A percentile compares a stretch with the other conserved stretches of the same genome.
Evolutionary conservation across 1,140 invertebrate species (phyloP).

Genomic region (Helicoverpa armigera): DNA sequence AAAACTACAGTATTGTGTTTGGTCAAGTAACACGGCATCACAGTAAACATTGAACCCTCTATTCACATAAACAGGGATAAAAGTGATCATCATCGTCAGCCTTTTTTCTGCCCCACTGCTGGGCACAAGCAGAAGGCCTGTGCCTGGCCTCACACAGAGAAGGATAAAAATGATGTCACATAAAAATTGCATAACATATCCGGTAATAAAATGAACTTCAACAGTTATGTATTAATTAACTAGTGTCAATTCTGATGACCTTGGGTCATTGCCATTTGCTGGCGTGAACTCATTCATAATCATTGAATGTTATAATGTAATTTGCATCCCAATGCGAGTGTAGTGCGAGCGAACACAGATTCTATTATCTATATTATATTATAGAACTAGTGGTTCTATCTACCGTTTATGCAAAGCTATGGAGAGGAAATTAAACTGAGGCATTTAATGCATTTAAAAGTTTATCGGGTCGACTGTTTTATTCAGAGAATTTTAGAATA

Average conservation of each 20-base stretch:
- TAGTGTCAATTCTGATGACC: slow-evolving; percentile 55
- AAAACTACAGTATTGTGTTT: no score
- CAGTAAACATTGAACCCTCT: no score
- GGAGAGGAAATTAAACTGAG: slow-evolving; percentile 19
- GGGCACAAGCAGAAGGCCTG: no score
- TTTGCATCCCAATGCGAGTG: slow-evolving; percentile 61
- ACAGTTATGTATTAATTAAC: slow-evolving; percentile 40
- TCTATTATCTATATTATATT: slow-evolving; percentile 16
- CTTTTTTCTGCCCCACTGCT: neutral
- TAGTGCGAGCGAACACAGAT: slow-evolving; percentile 40
- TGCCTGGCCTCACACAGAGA: no score
- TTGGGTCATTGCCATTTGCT: slow-evolving; percentile 55
- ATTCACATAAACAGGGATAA: no score
- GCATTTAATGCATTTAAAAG: slow-evolving; percentile 13
- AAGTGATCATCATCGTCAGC: neutral
- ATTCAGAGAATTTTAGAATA: neutral
- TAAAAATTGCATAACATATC: slow-evolving; percentile 2
- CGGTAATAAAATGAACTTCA: slow-evolving; percentile 12
- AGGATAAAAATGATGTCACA: slow-evolving; percentile 6
- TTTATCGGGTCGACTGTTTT: neutral
- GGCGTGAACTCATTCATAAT: slow-evolving; percentile 60
- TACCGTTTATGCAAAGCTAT: neutral
- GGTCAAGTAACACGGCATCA: no score
- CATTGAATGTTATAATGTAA: slow-evolving; percentile 60
- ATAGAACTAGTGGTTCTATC: neutral